These are phyloP conservation scores for Agrochola litura DNA, from an alignment of 2,888 invertebrate species.

Conservation along the genomic window DNA sequence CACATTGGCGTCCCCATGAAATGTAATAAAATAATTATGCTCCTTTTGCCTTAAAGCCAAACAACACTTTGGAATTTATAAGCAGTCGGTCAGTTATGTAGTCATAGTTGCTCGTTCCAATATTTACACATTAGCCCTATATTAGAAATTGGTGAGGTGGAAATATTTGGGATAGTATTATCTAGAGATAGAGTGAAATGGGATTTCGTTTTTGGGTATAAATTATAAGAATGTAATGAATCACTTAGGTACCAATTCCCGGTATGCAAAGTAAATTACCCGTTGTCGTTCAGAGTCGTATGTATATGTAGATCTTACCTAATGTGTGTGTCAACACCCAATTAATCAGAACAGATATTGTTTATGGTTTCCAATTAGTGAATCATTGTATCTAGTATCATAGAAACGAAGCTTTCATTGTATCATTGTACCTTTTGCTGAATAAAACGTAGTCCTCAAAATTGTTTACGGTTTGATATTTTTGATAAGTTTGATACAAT, in stretches of 20 bases:
- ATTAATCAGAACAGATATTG: constrained; percentile 32
- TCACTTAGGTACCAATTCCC: background rate
- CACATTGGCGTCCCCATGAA: background rate
- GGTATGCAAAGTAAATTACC: constrained; percentile 21
- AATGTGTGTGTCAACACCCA: constrained; percentile 44
- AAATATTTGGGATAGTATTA: background rate
- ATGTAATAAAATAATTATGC: background rate
- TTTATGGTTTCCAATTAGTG: constrained; percentile 36
- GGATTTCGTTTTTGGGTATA: background rate
- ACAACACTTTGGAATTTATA: background rate
- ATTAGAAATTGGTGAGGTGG: background rate
- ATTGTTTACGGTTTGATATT: background rate
- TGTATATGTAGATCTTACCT: background rate
- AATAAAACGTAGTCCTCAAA: background rate
- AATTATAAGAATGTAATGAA: background rate
- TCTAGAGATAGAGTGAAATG: background rate
- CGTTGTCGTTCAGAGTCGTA: constrained; percentile 12
- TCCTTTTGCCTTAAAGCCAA: background rate
- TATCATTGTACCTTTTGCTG: background rate
- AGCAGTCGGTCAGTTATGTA: background rate
- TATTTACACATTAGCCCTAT: background rate
- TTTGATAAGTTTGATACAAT: too few species aligned
- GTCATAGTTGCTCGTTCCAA: background rate
- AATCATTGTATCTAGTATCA: background rate
- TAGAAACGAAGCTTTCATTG: background rate